These are phyloP conservation scores for Hydractinia echinata DNA, from an alignment of 30 jellyfish, hydroid and myxozoan genomes.

Conservation along the genomic window DNA sequence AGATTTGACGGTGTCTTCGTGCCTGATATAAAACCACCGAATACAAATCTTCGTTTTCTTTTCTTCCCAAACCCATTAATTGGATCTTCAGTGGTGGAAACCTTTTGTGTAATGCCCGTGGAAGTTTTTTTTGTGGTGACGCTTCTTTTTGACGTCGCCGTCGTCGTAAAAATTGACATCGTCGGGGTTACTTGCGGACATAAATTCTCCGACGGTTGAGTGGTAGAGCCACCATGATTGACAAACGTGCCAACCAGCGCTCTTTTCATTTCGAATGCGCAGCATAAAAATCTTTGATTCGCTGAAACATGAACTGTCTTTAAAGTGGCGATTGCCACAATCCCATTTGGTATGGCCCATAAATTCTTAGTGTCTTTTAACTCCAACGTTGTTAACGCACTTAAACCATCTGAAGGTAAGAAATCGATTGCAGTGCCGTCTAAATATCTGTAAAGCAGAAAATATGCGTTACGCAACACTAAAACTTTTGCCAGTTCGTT, in stretches of 20 bases:
- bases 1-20: too few species aligned
- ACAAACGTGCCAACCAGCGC: constrained; percentile 18
- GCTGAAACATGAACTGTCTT: constrained; percentile 51
- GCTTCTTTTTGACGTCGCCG: constrained; percentile 15
- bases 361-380: constrained; percentile 45
- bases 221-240: not conserved
- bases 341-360: constrained; percentile 46
- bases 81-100: constrained; percentile 40
- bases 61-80: constrained; percentile 53
- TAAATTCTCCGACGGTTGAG: not conserved
- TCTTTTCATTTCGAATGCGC: constrained; percentile 77
- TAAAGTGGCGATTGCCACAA: constrained; percentile 59
- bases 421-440: constrained; percentile 36
- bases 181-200: constrained; percentile 29
- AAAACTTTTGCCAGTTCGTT: too few species aligned
- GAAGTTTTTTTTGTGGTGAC: not conserved
- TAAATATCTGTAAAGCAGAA: constrained; percentile 38
- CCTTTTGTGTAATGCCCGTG: not conserved
- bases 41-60: constrained; percentile 1
- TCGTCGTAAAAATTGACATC: constrained; percentile 15
- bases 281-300: constrained; percentile 78
- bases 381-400: constrained; percentile 24
- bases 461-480: too few species aligned
- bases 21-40: too few species aligned
- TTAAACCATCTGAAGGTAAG: constrained; percentile 73